A percentile compares a stretch with the other conserved stretches of the same genome.
Conservation (phyloP, 2,113 vertebrate genomes). For the Polyodon spathula region DNA sequence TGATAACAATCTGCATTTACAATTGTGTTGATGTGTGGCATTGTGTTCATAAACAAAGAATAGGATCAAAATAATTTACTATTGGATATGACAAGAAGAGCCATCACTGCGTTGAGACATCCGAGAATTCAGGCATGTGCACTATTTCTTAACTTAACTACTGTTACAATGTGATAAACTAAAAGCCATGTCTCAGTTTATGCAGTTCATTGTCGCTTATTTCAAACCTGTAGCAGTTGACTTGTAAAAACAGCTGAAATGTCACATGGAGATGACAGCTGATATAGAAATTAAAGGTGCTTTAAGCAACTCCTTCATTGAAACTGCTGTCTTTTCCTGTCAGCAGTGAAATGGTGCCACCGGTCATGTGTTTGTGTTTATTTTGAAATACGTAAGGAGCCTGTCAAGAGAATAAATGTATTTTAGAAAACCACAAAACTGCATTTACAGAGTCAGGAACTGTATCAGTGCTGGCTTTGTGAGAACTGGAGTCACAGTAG, state of each 20-base stretch:
- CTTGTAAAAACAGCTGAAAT: background rate
- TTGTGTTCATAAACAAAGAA: background rate
- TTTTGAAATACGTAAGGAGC: background rate
- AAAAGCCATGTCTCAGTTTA: too few relatives aligned
- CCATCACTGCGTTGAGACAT: too few relatives aligned
- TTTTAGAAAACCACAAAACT: background rate
- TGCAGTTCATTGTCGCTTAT: too few relatives aligned
- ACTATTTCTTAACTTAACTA: too few relatives aligned
- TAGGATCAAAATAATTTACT: background rate
- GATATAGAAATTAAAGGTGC: background rate
- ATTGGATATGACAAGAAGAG: too few relatives aligned
- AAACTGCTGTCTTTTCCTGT: background rate
- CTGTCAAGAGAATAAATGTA: background rate
- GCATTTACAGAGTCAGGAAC: too few relatives aligned
- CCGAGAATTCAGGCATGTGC: too few relatives aligned
- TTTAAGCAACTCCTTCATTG: background rate
- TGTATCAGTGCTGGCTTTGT: too few relatives aligned
- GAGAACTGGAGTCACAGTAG: too few relatives aligned
- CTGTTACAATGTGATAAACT: too few relatives aligned
- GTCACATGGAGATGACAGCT: background rate
- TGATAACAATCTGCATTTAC: background rate
- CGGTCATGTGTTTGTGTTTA: background rate
- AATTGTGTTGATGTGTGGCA: background rate
- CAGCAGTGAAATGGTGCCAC: background rate
- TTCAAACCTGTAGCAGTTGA: too few relatives aligned